Conservation (phyloP, 2,797 vertebrate genomes). For the Molossus molossus region DNA sequence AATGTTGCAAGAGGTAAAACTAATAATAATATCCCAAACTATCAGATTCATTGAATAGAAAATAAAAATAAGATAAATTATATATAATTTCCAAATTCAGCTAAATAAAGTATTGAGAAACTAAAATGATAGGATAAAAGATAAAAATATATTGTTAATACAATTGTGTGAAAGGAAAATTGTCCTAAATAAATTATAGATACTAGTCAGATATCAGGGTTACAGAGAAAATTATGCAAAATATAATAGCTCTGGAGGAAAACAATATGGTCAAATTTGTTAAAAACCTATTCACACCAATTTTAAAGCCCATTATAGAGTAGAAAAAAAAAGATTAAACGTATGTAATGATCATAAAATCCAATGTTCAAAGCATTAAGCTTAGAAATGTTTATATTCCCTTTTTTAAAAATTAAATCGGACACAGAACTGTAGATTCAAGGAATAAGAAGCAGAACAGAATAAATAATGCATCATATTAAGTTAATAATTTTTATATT, state of each 20-base stretch:
- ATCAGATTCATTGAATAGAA: background rate
- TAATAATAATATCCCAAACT: constrained; percentile 1
- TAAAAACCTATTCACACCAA: constrained; percentile 57
- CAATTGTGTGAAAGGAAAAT: constrained; percentile 39
- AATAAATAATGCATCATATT: constrained; percentile 71
- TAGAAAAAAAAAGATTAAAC: constrained; percentile 65
- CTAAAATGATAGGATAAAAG: constrained; percentile 41
- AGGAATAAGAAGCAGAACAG: constrained; percentile 38
- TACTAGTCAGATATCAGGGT: constrained; percentile 34
- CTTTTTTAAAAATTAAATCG: constrained; percentile 51
- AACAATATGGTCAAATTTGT: constrained; percentile 51
- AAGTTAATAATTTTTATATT: constrained; percentile 69
- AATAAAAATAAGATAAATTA: constrained; percentile 40
- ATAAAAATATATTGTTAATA: constrained; percentile 45
- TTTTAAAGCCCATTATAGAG: constrained; percentile 3
- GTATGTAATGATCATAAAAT: constrained; percentile 33
- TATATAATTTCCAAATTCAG: constrained; percentile 36
- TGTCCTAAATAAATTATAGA: constrained; percentile 50
- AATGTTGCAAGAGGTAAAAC: constrained; percentile 49
- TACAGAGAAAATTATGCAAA: constrained; percentile 66
- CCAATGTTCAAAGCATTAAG: constrained; percentile 35
- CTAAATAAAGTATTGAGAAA: constrained; percentile 54
- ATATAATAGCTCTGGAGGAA: background rate
- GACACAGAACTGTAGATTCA: constrained; percentile 43
- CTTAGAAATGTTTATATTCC: constrained; percentile 55